Evolutionary conservation across 2,113 vertebrate species (phyloP), one percentile per base, ranked within the genome.

Genomic region (Ictidomys tridecemlineatus): DNA sequence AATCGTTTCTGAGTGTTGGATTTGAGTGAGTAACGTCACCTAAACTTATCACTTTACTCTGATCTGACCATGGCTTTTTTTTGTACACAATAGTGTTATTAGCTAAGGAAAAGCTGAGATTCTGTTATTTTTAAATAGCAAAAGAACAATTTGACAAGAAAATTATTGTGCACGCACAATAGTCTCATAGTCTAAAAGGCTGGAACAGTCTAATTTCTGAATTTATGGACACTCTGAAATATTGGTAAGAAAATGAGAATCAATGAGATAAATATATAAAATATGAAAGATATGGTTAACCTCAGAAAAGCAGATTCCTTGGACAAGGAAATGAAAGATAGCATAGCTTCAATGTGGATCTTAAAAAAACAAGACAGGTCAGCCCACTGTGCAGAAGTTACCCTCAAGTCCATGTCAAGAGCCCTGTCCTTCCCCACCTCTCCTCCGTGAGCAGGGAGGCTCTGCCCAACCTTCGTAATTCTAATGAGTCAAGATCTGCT

Each of bases 141-240:
- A 89, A 77, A 85, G 37, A 77, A 32, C 61, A 90, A 24, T 89
- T 85, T 82, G 34, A 56, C 13, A 70, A 76, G 51, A 91, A 85
- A 78, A 74, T 11, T 89, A 73, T 48, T 67, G 13, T 11, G 20
- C 45, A 22, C 56, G 26, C 28, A 53, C 51, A 53, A 53, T 5
- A 39, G 11, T 91, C 32, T 22, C 1, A 56, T 48, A 9, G 45
- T 45, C 45, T 20, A 86, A 83, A 91, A 70, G 8, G 4, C 2
- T 61, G 58, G 56, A 88, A 22, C 2, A 67, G 24, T 79, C 17
- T 76, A 69, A 76, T 70, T 42, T 93, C 34, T 78, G 34, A 87
- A 87, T 87, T 69, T 61, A 32, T 86, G 28, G 4, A 42, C 73
- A 79, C 2, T 2, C 30, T 61, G 51, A 94, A 85, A 48, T 8